A percentile compares a stretch with the other conserved stretches of the same genome.
Conservation (phyloP, 2,888 invertebrate genomes). For the Neoscelio sp. region DNA sequence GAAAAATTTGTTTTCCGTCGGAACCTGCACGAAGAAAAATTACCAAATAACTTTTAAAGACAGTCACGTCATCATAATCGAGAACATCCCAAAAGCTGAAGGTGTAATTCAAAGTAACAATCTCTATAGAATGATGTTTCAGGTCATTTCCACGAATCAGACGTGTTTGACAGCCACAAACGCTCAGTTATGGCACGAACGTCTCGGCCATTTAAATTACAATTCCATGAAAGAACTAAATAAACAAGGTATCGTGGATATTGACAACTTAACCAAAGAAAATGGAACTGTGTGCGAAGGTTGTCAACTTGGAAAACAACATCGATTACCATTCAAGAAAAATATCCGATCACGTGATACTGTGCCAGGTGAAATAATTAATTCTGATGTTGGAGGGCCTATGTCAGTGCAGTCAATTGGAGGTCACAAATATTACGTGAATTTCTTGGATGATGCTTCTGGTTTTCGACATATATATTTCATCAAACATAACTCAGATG, state of each 20-base stretch:
- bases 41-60: conserved; percentile 17
- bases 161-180: not conserved
- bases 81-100: not conserved
- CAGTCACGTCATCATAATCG: not conserved
- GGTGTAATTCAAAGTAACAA: conserved; percentile 34
- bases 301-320: too few species aligned
- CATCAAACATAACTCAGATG: too few species aligned
- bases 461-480: too few species aligned
- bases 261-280: too few species aligned
- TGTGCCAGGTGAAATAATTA: too few species aligned
- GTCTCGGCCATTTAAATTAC: not conserved
- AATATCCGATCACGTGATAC: too few species aligned
- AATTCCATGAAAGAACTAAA: not conserved
- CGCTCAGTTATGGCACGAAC: conserved; percentile 12
- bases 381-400: too few species aligned
- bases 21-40: conserved; percentile 44
- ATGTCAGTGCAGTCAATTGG: too few species aligned
- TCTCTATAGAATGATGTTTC: conserved; percentile 24
- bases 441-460: too few species aligned
- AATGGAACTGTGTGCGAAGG: too few species aligned
- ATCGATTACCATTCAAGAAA: too few species aligned
- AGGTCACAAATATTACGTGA: too few species aligned
- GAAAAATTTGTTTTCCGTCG: conserved; percentile 71
- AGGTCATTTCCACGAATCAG: not conserved
- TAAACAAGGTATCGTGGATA: not conserved